Evolutionary conservation across 1,140 invertebrate species (phyloP).

Genomic region (Nebria ingens): DNA sequence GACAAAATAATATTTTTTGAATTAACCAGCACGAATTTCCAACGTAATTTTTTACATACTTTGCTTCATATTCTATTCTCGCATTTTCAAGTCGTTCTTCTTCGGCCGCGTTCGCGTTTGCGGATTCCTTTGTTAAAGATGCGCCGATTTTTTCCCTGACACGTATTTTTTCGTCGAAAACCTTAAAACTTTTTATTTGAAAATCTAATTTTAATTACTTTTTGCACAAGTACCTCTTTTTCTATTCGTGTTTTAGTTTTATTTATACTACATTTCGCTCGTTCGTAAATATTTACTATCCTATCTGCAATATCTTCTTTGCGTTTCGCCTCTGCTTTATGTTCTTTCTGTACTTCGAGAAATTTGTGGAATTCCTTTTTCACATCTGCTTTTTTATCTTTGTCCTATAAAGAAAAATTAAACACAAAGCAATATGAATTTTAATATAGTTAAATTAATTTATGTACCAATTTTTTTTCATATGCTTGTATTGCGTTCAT

Average conservation of each 20-base stretch:
- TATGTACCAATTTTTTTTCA: background rate
- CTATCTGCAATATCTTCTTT: background rate
- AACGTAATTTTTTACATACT: background rate
- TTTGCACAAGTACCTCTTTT: background rate
- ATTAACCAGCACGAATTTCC: background rate
- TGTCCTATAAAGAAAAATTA: background rate
- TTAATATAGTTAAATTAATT: background rate
- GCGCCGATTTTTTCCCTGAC: background rate
- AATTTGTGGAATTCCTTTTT: background rate
- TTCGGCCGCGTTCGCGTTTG: background rate
- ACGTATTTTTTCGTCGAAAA: background rate
- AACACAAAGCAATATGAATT: background rate
- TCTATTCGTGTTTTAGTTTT: background rate
- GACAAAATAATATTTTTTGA: background rate
- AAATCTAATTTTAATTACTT: background rate
- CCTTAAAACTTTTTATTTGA: background rate
- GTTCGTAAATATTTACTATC: background rate
- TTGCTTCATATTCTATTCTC: background rate
- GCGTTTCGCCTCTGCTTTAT: background rate
- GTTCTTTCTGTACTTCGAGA: background rate
- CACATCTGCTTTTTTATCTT: background rate
- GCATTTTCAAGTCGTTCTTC: background rate
- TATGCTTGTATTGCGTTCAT: background rate
- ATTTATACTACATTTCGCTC: background rate
- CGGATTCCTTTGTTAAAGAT: background rate